These are phyloP conservation scores for Gulo gulo DNA, from an alignment of 2,113 vertebrate species.

Conservation along the genomic window DNA sequence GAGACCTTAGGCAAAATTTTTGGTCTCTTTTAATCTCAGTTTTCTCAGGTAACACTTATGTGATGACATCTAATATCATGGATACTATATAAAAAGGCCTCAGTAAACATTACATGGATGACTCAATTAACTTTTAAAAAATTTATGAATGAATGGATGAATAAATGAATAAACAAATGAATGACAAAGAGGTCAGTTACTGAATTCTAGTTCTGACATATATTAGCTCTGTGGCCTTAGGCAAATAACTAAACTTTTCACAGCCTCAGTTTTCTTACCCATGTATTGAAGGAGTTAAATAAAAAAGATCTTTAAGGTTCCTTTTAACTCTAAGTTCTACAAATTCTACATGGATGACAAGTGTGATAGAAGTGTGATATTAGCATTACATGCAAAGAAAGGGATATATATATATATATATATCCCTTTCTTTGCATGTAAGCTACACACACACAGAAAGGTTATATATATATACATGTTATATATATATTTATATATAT, in stretches of 20 bases:
- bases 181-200: neutral
- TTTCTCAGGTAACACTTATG: neutral
- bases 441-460: no score
- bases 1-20: neutral
- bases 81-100: neutral
- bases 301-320: neutral
- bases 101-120: neutral
- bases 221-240: neutral
- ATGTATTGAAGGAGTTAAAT: neutral
- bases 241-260: neutral
- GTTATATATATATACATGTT: no score
- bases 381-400: slow-evolving; percentile 1
- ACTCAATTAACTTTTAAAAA: neutral
- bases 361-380: neutral
- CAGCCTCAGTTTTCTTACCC: neutral
- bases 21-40: neutral
- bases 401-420: neutral
- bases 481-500: no score
- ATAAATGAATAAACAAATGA: neutral
- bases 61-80: neutral
- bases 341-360: slow-evolving; percentile 4
- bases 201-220: neutral
- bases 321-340: neutral
- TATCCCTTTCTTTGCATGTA: no score
- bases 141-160: neutral